phyloP scores from a whole-genome alignment of 2,797 vertebrate species.

The Centropyge bicolor region DNA sequence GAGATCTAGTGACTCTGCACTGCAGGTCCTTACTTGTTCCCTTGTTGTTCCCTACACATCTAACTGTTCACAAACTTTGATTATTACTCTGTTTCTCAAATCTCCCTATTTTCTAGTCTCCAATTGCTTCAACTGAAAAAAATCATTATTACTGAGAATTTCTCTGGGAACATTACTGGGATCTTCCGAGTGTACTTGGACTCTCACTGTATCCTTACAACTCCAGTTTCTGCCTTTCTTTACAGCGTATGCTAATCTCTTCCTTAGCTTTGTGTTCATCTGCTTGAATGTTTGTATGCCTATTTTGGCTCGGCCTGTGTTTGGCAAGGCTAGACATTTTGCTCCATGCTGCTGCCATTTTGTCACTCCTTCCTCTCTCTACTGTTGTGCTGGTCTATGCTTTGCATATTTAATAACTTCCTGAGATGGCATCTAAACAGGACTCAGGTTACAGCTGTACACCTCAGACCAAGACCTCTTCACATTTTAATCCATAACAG shows the following conservation, averaged over 20 bases:
- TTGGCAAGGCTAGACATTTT: slow-evolving; percentile 28
- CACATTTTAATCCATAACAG: slow-evolving; percentile 8
- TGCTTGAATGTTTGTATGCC: slow-evolving; percentile 4
- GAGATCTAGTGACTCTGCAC: slow-evolving; percentile 20
- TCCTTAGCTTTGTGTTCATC: slow-evolving; percentile 23
- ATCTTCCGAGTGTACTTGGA: background rate
- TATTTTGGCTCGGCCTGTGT: background rate
- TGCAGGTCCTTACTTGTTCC: slow-evolving; percentile 47
- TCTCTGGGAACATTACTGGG: background rate
- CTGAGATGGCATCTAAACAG: slow-evolving; percentile 61
- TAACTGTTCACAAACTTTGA: background rate
- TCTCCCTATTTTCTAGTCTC: background rate
- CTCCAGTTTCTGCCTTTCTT: background rate
- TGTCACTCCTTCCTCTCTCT: slow-evolving; percentile 49
- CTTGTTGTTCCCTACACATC: background rate
- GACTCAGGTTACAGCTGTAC: slow-evolving; percentile 71
- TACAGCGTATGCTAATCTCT: background rate
- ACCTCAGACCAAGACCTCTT: slow-evolving; percentile 38
- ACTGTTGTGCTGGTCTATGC: slow-evolving; percentile 46
- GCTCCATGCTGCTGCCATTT: slow-evolving; percentile 57
- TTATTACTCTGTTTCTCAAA: background rate
- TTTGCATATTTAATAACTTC: slow-evolving; percentile 84
- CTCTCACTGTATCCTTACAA: background rate
- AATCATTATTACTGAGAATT: no score
- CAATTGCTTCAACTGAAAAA: background rate